A percentile compares a stretch with the other conserved stretches of the same genome.
phyloP scores from a whole-genome alignment of 2,113 vertebrate species.

The Edolisoma coerulescens region DNA sequence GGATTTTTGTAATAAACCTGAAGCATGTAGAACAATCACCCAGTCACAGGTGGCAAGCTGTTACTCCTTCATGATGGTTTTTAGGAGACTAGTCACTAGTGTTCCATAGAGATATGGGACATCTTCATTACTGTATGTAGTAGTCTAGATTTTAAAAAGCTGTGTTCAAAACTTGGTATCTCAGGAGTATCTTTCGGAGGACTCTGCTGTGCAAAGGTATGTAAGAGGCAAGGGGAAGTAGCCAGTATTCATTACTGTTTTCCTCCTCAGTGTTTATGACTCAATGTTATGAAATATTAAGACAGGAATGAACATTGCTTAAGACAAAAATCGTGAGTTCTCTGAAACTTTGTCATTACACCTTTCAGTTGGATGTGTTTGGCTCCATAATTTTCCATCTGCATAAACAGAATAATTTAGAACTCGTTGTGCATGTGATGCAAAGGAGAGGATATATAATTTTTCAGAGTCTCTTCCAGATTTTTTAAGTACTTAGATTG shows the following conservation, averaged over 20 bases:
- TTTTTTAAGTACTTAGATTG: not conserved
- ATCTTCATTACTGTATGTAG: not conserved
- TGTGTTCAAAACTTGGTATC: not conserved
- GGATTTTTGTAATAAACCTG: slow-evolving; percentile 49
- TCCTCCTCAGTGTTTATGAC: not conserved
- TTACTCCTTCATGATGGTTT: not conserved
- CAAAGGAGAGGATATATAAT: not conserved
- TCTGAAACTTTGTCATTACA: not conserved
- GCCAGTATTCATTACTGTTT: not conserved
- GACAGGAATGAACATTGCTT: not conserved
- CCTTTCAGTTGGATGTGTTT: not conserved
- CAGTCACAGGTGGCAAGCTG: not conserved
- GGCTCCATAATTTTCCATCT: not conserved
- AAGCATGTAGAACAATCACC: not conserved
- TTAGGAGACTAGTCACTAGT: not conserved
- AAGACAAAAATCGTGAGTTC: not conserved
- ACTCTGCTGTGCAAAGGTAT: not conserved
- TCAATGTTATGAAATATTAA: not conserved
- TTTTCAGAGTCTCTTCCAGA: not conserved
- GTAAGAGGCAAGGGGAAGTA: not conserved
- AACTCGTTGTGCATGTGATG: not conserved
- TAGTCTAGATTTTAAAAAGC: not conserved
- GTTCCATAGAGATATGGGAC: not conserved
- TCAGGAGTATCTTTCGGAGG: not conserved
- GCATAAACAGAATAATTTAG: not conserved